phyloP scores from a whole-genome alignment of 2,888 invertebrate species.

The Parnassius mnemosyne region DNA sequence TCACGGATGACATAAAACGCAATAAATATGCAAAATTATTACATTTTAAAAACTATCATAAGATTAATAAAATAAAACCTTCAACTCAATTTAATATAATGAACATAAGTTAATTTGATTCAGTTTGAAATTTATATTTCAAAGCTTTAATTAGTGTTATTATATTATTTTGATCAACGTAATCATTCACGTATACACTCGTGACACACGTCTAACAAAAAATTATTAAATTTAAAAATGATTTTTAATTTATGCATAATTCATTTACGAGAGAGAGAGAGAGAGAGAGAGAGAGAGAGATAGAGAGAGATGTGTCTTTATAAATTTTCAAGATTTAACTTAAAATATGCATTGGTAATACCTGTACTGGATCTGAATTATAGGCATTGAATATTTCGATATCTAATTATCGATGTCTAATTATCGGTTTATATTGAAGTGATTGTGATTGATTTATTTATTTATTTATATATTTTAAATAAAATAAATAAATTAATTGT shows the following conservation, averaged over 20 bases:
- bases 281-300: no score
- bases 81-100: slow-evolving; percentile 9
- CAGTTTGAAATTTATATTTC: background rate
- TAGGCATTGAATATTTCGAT: no score
- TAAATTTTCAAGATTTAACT: no score
- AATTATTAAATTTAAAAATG: background rate
- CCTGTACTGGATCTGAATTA: no score
- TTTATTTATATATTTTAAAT: no score
- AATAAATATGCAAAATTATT: slow-evolving; percentile 17
- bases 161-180: background rate
- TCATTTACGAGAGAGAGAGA: no score
- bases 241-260: background rate
- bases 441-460: no score
- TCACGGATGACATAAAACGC: background rate
- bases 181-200: background rate
- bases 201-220: background rate
- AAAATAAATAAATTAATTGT: no score
- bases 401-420: no score
- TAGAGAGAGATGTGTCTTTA: no score
- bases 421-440: no score
- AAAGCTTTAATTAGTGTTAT: background rate
- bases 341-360: no score
- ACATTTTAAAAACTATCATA: background rate
- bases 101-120: background rate
- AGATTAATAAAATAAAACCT: slow-evolving; percentile 17